Conservation (phyloP, 2,113 vertebrate genomes). For the Ptilonorhynchus violaceus region DNA sequence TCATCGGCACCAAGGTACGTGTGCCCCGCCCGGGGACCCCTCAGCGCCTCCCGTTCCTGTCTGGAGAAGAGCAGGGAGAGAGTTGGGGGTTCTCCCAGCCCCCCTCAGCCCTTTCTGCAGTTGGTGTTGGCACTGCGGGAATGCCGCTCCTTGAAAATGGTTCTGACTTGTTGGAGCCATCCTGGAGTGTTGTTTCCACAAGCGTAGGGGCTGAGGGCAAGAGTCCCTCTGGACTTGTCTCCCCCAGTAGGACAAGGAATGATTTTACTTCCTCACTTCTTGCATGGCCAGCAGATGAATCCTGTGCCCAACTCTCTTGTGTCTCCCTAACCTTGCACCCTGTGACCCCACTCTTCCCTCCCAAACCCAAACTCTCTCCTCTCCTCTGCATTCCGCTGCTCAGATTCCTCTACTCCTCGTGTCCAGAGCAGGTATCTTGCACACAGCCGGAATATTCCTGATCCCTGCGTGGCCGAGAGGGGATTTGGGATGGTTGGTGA, state of each 20-base stretch:
- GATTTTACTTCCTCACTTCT: not conserved
- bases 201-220: not conserved
- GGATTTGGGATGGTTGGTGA: not conserved
- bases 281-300: not conserved
- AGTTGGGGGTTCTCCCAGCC: not conserved
- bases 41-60: not conserved
- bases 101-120: not conserved
- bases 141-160: not conserved
- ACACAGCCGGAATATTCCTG: not conserved
- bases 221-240: not conserved
- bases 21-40: not conserved
- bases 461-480: not conserved
- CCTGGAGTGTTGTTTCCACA: not conserved
- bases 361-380: not conserved
- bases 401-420: not conserved
- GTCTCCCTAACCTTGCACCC: not conserved
- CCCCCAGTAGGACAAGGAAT: not conserved
- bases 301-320: not conserved
- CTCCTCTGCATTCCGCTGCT: not conserved
- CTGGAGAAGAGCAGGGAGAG: not conserved
- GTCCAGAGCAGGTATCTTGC: not conserved
- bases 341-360: not conserved
- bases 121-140: not conserved
- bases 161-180: not conserved
- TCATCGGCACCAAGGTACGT: slow-evolving; percentile 95